These are phyloP conservation scores for Pholis gunnellus DNA, from an alignment of 2,113 vertebrate genomes.

Conservation along the genomic window DNA sequence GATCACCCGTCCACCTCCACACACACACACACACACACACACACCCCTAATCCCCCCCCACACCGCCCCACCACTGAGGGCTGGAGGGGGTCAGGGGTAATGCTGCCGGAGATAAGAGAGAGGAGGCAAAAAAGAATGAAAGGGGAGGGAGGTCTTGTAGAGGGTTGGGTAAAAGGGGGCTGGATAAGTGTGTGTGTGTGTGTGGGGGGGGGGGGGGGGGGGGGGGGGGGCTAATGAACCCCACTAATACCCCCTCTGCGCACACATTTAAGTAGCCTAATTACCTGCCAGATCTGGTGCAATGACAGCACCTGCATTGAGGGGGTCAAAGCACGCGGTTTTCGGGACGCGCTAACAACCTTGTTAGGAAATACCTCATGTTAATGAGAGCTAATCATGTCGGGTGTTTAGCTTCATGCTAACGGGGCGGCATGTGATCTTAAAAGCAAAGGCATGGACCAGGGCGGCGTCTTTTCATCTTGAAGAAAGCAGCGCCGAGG, in stretches of 20 bases:
- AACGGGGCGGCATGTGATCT: constrained; percentile 62
- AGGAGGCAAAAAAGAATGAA: constrained; percentile 55
- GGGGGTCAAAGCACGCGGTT: constrained; percentile 31
- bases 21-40: neutral
- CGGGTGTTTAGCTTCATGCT: constrained; percentile 62
- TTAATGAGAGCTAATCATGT: constrained; percentile 71
- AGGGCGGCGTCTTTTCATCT: constrained; percentile 66
- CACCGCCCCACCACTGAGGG: constrained; percentile 33
- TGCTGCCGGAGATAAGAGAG: constrained; percentile 65
- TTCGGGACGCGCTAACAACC: constrained; percentile 62
- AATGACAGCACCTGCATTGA: constrained; percentile 66
- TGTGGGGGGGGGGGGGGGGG: neutral
- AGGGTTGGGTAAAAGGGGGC: constrained; percentile 59
- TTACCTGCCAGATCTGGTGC: constrained; percentile 73
- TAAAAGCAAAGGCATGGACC: constrained; percentile 48
- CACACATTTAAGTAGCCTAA: constrained; percentile 65
- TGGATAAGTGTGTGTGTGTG: constrained; percentile 43
- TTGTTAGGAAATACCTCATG: constrained; percentile 70
- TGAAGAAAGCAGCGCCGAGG: constrained; percentile 50
- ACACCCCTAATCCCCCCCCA: constrained; percentile 22
- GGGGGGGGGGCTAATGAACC: constrained; percentile 68
- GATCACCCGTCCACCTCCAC: constrained; percentile 66
- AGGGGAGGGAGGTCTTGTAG: constrained; percentile 62
- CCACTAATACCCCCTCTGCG: constrained; percentile 37
- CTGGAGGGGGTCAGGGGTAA: constrained; percentile 64